Evolutionary conservation across 2,113 vertebrate species (phyloP), one percentile per base, ranked within the genome.

Genomic region (Micronycteris hirsuta): DNA sequence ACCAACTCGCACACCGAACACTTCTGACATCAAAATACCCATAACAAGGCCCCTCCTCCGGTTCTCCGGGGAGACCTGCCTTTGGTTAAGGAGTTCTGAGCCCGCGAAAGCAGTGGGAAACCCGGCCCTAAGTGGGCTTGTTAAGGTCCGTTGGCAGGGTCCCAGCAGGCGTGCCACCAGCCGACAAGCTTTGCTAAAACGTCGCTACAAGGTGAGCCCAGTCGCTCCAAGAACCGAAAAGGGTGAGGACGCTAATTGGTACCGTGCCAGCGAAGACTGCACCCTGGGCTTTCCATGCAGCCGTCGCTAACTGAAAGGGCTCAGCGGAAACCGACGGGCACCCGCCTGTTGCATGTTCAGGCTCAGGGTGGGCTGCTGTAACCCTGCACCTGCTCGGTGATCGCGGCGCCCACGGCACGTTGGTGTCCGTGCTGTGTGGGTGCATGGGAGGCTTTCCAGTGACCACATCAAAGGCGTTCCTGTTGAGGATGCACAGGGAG

Each of bases 101-200:
- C 96, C 97, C 91, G 85, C 97, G 96, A 96, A 96, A 97, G 96
- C 98, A 96, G 97, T 96, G 77, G 97, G 98, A 97, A 96, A 92
- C 26, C 93, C 95, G 0, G 1, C 80, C 86, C 94, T 93, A 86
- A 96, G 96, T 94, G 96, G 93, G 95, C 96, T 97, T 97, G 97
- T 96, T 97, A 96, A 96, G 94, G 97, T 96, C 97, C 36, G 97
- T 22, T 96, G 97, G 97, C 97, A 86, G 93, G n/a, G 94, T 97
- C 98, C 97, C 98, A 96, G 95, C 96, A 97, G 97, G 97, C 68
- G 77, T 82, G 97, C 91, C 97, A 2, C 84, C 96, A 95, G 96
- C 95, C 4, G 0, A 94, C 63, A 73, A 96, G 97, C 98, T 97
- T 96, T 91, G 95, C 97, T 97, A 95, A 98, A 98, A 92, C 96